Evolutionary conservation across 2,888 invertebrate genomes (phyloP).

Genomic region (Meta bourneti): DNA sequence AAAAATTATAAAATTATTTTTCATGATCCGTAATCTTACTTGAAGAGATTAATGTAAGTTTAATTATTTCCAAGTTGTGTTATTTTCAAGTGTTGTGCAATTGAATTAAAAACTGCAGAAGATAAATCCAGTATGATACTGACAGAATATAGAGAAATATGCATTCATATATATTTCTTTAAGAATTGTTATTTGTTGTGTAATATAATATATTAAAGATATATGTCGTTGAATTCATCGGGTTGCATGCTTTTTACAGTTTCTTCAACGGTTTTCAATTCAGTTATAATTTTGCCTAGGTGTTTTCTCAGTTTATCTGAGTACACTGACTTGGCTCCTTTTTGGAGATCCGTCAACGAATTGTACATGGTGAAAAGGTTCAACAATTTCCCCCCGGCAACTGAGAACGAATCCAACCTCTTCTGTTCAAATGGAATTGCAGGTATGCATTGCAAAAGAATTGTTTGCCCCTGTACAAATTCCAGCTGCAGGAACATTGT

Average conservation of each 20-base stretch:
- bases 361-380: constrained; percentile 42
- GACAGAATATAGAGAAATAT: too few relatives aligned
- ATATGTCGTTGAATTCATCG: background rate
- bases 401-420: constrained; percentile 38
- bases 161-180: too few relatives aligned
- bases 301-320: constrained; percentile 31
- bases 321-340: constrained; percentile 34
- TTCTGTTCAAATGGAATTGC: constrained; percentile 43
- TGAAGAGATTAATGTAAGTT: too few relatives aligned
- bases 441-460: constrained; percentile 44
- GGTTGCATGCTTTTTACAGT: constrained; percentile 15
- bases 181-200: too few relatives aligned
- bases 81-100: too few relatives aligned
- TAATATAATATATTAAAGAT: too few relatives aligned
- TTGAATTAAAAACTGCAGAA: too few relatives aligned
- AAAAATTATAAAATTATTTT: too few relatives aligned
- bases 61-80: too few relatives aligned
- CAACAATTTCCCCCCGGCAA: constrained; percentile 26
- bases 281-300: background rate
- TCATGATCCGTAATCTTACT: too few relatives aligned
- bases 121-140: too few relatives aligned
- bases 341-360: constrained; percentile 7
- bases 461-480: constrained; percentile 35
- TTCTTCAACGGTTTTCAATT: constrained; percentile 12
- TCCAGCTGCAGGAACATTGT: constrained; percentile 47